Percentiles rank a stretch among this genome's conserved stretches.
These are phyloP conservation scores for Cephalotes varians DNA, from an alignment of 2,888 invertebrate genomes.

Conservation along the genomic window DNA sequence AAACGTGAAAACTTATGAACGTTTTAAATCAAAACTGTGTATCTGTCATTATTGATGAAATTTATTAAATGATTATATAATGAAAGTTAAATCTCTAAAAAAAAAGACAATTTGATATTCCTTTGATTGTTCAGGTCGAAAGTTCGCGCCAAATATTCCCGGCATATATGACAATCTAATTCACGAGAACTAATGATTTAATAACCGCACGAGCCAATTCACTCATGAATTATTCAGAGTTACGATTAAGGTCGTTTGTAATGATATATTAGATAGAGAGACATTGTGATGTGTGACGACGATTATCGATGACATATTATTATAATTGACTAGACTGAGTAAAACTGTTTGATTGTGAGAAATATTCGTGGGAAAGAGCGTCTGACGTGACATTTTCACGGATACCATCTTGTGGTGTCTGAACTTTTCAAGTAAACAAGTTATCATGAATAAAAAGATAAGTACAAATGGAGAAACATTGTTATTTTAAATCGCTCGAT, in stretches of 20 bases:
- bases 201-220: conserved; percentile 17
- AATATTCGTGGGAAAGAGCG: neutral
- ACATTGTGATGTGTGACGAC: neutral
- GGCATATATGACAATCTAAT: conserved; percentile 29
- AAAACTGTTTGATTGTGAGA: neutral
- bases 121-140: neutral
- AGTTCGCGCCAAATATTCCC: neutral
- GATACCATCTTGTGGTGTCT: neutral
- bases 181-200: conserved; percentile 29
- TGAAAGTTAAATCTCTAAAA: neutral
- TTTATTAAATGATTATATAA: neutral
- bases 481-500: neutral
- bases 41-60: neutral
- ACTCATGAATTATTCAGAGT: conserved; percentile 62
- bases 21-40: neutral
- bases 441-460: neutral
- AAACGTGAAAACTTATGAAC: neutral
- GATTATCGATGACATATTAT: neutral
- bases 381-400: neutral
- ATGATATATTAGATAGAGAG: conserved; percentile 46
- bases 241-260: conserved; percentile 55
- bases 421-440: neutral
- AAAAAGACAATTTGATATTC: neutral
- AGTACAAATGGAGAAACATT: neutral
- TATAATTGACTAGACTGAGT: neutral